phyloP scores from a whole-genome alignment of 1,140 invertebrate species.

The Euura saliciscinereae region DNA sequence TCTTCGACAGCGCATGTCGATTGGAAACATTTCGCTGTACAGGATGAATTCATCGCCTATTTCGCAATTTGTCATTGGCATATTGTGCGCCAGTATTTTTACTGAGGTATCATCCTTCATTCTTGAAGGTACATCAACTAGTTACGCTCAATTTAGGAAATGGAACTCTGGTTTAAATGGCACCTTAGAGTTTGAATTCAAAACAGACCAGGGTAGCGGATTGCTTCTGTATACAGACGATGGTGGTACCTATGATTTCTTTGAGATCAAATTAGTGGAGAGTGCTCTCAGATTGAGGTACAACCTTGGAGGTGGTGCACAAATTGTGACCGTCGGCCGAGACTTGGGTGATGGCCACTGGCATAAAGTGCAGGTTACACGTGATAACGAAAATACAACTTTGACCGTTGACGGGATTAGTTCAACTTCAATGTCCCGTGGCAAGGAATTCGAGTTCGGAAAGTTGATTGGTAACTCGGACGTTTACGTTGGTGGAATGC shows the following conservation, averaged over 20 bases:
- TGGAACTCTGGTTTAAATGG: constrained; percentile 88
- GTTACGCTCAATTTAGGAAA: constrained; percentile 88
- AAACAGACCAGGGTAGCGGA: constrained; percentile 88
- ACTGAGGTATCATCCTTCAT: constrained; percentile 62
- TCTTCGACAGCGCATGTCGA: not conserved
- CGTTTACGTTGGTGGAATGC: constrained; percentile 91
- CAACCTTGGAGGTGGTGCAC: constrained; percentile 84
- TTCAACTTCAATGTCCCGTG: constrained; percentile 76
- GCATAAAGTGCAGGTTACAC: constrained; percentile 82
- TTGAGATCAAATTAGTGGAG: constrained; percentile 92
- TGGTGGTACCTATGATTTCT: constrained; percentile 92
- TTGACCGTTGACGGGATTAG: constrained; percentile 80
- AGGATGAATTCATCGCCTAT: not conserved
- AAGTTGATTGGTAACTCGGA: constrained; percentile 84
- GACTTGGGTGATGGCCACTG: constrained; percentile 88
- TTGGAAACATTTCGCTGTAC: not conserved
- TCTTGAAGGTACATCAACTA: constrained; percentile 82
- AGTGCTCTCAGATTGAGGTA: constrained; percentile 86
- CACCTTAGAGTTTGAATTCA: constrained; percentile 90
- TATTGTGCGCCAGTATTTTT: constrained; percentile 20
- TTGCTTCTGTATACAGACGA: constrained; percentile 92
- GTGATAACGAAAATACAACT: constrained; percentile 78
- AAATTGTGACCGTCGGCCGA: constrained; percentile 84
- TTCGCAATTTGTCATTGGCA: not conserved
- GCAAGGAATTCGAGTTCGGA: constrained; percentile 87